Evolutionary conservation across 2,888 invertebrate genomes (phyloP).

Genomic region (Agapetus fuscipes): DNA sequence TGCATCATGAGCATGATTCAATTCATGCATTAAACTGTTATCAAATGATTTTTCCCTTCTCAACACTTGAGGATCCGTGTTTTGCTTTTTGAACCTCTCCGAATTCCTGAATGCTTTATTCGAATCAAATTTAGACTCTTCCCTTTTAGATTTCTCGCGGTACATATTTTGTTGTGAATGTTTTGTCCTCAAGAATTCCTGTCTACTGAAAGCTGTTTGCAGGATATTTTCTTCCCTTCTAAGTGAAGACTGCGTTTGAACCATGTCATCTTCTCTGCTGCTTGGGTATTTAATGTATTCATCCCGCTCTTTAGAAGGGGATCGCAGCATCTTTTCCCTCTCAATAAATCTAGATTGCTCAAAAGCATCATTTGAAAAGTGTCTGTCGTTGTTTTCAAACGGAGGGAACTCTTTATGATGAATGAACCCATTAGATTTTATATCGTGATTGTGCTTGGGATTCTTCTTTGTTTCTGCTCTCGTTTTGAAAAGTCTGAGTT

Average conservation of each 20-base stretch:
- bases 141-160: slow-evolving; percentile 39
- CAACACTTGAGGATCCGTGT: slow-evolving; percentile 32
- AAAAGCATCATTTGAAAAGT: slow-evolving; percentile 17
- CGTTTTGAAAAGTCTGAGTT: slow-evolving; percentile 63
- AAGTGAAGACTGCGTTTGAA: slow-evolving; percentile 35
- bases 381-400: slow-evolving; percentile 23
- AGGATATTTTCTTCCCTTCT: slow-evolving; percentile 42
- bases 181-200: slow-evolving; percentile 41
- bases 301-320: slow-evolving; percentile 39
- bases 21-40: slow-evolving; percentile 30
- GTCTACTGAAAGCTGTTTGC: slow-evolving; percentile 35
- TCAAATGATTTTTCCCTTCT: slow-evolving; percentile 46
- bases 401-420: slow-evolving; percentile 12
- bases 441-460: slow-evolving; percentile 17
- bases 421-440: slow-evolving; percentile 17
- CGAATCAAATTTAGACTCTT: slow-evolving; percentile 42
- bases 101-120: slow-evolving; percentile 41
- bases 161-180: slow-evolving; percentile 41
- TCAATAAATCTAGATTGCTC: slow-evolving; percentile 19
- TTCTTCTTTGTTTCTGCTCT: slow-evolving; percentile 59
- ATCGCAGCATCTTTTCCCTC: slow-evolving; percentile 36
- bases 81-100: slow-evolving; percentile 39
- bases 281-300: slow-evolving; percentile 39
- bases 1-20: slow-evolving; percentile 13
- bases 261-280: slow-evolving; percentile 32